Evolutionary conservation across 2,797 vertebrate species (phyloP), one percentile per base, ranked within the genome.

Genomic region (Platyrinchus mystaceus): DNA sequence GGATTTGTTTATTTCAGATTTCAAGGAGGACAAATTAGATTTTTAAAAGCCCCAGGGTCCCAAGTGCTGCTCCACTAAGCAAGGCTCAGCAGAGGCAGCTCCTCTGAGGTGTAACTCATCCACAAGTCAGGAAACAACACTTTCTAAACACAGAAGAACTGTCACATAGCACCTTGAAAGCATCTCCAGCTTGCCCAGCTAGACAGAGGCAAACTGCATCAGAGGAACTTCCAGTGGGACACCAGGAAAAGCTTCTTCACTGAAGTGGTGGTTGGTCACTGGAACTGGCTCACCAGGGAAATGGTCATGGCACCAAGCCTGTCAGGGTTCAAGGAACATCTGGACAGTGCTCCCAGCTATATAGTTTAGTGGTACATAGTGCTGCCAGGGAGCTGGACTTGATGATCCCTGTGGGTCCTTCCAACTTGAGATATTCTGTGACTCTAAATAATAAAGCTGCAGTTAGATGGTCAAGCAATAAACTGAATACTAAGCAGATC

Each of bases 71-170:
- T 23, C 9, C 41, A 64, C 70, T 14, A 30, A 2, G 1, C 18
- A 60, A 15, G n/a, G 7, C 37, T 46, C 46, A 59, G 43, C 14
- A 69, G 43, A 47, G 34, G 32, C 28, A 68, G 50, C n/a, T 93
- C 46, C 55, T 50, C 60, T 1, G 0, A 67, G 43, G 1, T 2
- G 0, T 5, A 77, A 66, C 18, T 49, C 60, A 47, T 0, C 9
- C 36, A 58, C 34, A 19, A 41, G 12, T 19, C 47, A 70, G 27
- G 36, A 88, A 12, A 5, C 21, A 78, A 26, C 14, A 23, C 13
- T 12, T 10, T 2, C 11, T 17, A 60, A 78, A 53, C 9, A 21
- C 0, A 44, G 5, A 49, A 28, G 8, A 81, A 41, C 34, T 7
- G 14, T 5, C 67, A 66, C 1, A 13, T 10, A 62, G 14, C 3